A percentile compares a stretch with the other conserved stretches of the same genome.
Evolutionary conservation across 1,140 invertebrate genomes (phyloP).

Genomic region (Brachionus rubens): DNA sequence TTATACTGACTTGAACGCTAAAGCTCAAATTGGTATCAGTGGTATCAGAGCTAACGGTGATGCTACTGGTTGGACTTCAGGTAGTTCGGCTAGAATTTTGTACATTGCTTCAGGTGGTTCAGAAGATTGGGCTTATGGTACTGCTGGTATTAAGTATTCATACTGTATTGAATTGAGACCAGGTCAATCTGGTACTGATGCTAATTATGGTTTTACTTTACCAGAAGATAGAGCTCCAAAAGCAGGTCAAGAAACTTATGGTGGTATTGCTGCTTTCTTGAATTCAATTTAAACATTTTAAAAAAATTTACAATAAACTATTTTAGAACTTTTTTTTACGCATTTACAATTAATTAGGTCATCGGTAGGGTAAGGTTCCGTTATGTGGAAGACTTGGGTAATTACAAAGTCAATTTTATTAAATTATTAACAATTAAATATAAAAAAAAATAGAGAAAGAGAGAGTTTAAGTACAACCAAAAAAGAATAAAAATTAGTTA

Average conservation of each 20-base stretch:
- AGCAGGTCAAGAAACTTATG: conserved; percentile 39
- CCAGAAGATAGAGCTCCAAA: conserved; percentile 45
- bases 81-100: conserved; percentile 31
- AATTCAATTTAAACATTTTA: conserved; percentile 43
- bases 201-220: conserved; percentile 36
- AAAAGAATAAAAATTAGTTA: no score
- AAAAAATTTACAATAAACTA: no score
- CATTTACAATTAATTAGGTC: no score
- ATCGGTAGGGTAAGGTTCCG: no score
- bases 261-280: conserved; percentile 30
- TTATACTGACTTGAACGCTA: conserved; percentile 2
- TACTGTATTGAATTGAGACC: conserved; percentile 49
- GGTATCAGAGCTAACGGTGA: background rate
- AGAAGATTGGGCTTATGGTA: conserved; percentile 49
- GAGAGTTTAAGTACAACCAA: no score
- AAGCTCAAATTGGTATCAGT: background rate
- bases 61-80: conserved; percentile 9
- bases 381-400: no score
- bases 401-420: no score
- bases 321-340: no score
- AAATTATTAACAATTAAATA: no score
- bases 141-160: conserved; percentile 48
- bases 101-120: conserved; percentile 49
- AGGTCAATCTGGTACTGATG: conserved; percentile 26
- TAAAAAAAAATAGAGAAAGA: no score